These are phyloP conservation scores for Solenopsis invicta DNA, from an alignment of 1,140 invertebrate genomes.

Conservation along the genomic window DNA sequence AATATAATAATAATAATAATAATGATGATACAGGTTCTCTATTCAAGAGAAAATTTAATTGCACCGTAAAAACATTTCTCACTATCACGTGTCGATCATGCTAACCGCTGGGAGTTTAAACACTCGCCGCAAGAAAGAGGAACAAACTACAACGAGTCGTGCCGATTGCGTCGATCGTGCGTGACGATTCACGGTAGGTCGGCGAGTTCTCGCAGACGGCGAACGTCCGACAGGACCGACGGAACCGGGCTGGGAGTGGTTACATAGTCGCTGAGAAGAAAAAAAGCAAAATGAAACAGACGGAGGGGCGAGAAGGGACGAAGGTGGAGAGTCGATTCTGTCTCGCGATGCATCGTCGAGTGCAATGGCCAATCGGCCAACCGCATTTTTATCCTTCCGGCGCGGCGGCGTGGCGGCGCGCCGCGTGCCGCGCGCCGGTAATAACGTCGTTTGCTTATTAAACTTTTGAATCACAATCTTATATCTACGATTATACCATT, in stretches of 20 bases:
- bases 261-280: slow-evolving; percentile 4
- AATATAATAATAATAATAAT: background rate
- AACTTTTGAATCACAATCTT: background rate
- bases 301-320: background rate
- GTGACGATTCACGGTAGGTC: slow-evolving; percentile 35
- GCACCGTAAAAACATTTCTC: background rate
- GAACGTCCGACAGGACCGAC: slow-evolving; percentile 10
- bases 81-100: background rate
- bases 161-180: slow-evolving; percentile 45
- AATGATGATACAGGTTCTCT: background rate
- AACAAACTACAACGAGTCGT: slow-evolving; percentile 14
- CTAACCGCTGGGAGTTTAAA: background rate
- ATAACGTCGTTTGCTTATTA: slow-evolving; percentile 29
- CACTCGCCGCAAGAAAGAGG: slow-evolving; percentile 15
- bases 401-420: no score
- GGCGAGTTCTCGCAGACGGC: slow-evolving; percentile 37
- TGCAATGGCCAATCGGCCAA: slow-evolving; percentile 35
- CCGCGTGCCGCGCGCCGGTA: no score
- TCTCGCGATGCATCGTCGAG: slow-evolving; percentile 42
- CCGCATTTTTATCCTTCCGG: slow-evolving; percentile 23
- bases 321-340: slow-evolving; percentile 30
- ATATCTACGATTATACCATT: slow-evolving; percentile 15
- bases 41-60: background rate
- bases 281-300: slow-evolving; percentile 2
- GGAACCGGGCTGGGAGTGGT: slow-evolving; percentile 52